Percentiles rank a stretch among this genome's conserved stretches.
Evolutionary conservation across 1,140 invertebrate species (phyloP).

Genomic region (Bathynomus jamesi): DNA sequence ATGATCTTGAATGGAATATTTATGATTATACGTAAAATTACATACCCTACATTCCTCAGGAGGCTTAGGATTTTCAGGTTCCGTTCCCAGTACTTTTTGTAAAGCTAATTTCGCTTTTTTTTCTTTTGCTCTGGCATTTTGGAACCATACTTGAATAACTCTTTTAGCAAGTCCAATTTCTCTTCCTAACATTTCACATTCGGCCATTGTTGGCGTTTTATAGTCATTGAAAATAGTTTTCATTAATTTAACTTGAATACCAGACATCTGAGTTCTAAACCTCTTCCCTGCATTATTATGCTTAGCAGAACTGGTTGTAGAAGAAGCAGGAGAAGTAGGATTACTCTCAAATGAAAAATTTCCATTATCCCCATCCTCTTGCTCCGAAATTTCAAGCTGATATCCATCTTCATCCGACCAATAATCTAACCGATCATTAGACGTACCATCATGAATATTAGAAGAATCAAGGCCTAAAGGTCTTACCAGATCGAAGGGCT

Average conservation of each 20-base stretch:
- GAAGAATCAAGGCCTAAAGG: slow-evolving; percentile 46
- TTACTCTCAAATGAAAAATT: slow-evolving; percentile 52
- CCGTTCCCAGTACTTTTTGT: slow-evolving; percentile 51
- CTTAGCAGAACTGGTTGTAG: slow-evolving; percentile 54
- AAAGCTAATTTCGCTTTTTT: slow-evolving; percentile 79
- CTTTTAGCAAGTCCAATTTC: slow-evolving; percentile 87
- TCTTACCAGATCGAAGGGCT: slow-evolving; percentile 68
- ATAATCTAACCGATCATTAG: slow-evolving; percentile 50
- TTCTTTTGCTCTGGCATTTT: slow-evolving; percentile 97
- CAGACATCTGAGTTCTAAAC: slow-evolving; percentile 83
- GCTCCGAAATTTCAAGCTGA: slow-evolving; percentile 67
- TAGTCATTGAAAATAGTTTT: slow-evolving; percentile 89
- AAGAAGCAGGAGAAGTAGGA: slow-evolving; percentile 65
- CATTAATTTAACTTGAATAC: slow-evolving; percentile 82
- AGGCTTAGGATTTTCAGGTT: slow-evolving; percentile 48
- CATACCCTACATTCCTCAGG: slow-evolving; percentile 83
- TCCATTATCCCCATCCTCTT: slow-evolving; percentile 60
- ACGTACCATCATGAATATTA: slow-evolving; percentile 35
- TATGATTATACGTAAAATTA: slow-evolving; percentile 82
- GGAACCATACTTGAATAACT: slow-evolving; percentile 92
- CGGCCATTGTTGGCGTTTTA: slow-evolving; percentile 97
- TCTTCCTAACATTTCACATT: slow-evolving; percentile 86
- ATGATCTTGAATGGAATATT: slow-evolving; percentile 88
- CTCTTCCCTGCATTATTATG: slow-evolving; percentile 52
- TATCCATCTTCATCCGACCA: slow-evolving; percentile 57